These are phyloP conservation scores for Nannoperca australis DNA, from an alignment of 2,797 vertebrate species.

Conservation along the genomic window DNA sequence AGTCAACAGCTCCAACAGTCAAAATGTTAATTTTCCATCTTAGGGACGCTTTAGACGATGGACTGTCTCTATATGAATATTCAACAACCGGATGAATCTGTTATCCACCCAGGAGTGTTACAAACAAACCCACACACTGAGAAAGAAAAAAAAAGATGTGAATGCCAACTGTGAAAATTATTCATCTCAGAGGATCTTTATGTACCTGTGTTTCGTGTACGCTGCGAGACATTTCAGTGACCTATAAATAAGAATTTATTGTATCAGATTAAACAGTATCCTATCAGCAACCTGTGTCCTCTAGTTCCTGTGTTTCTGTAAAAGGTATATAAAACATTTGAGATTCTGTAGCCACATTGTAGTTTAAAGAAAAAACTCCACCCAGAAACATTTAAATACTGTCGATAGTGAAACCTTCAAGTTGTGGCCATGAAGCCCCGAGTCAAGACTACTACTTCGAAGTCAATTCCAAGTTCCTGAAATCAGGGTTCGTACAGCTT, in stretches of 20 bases:
- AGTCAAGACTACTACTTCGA: neutral
- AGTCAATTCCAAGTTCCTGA: neutral
- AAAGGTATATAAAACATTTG: too few relatives aligned
- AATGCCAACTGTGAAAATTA: neutral
- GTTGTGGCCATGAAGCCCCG: neutral
- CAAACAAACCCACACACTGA: conserved; percentile 24
- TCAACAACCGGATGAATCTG: conserved; percentile 11
- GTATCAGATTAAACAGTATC: neutral
- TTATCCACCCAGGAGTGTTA: conserved; percentile 2
- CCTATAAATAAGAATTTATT: neutral
- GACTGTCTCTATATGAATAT: conserved; percentile 3
- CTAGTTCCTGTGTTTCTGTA: neutral
- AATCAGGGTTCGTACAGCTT: too few relatives aligned
- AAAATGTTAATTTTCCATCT: neutral
- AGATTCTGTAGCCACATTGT: neutral
- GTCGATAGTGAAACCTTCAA: neutral
- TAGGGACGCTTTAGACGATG: neutral
- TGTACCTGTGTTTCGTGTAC: neutral
- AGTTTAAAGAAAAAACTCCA: neutral
- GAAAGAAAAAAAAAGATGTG: neutral
- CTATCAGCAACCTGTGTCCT: neutral
- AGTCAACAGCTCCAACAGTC: neutral
- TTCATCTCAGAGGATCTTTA: neutral
- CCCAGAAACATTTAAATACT: neutral
- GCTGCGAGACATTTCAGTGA: neutral